Evolutionary conservation across 2,888 invertebrate species (phyloP), one percentile per base, ranked within the genome.

Genomic region (Idaea straminata): DNA sequence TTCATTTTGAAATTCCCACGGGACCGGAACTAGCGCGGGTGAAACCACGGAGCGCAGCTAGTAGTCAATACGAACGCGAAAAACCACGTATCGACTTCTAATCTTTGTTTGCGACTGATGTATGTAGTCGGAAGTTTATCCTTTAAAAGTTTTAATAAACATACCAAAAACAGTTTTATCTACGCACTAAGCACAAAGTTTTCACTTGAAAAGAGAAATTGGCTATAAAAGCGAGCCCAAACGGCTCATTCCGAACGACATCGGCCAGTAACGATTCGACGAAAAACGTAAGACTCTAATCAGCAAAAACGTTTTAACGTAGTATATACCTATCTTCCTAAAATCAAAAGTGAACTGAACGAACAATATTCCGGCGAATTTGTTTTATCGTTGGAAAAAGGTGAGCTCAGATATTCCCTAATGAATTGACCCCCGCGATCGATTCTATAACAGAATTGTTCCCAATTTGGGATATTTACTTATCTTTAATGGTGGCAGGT

Each of bases 401-500:
- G 75, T 68, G 67, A 69, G 70, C 72, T 62, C 68, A 71, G 69
- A 67, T 66, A 69, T 73, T 81, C 74, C 79, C 74, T 80, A 81
- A 81, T 81, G 81, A 81, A 75, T 77, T 76, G 81, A 75, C 72
- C 75, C 72, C 73, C 64, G 72, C 74, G 74, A 79, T 78, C 74
- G 76, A 57, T 72, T 73, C 73, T 74, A 70, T 80, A 77, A 74
- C 72, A 66, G 71, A 71, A 72, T 74, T 69, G 69, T 69, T 65
- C 69, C 65, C 57, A 71, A 69, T 72, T 70, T 65, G 59, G 62
- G 35, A 65, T 69, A 69, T 72, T 74, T 72, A 71, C 72, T 71
- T 71, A 70, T 65, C 64, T 69, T 61, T 69, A 64, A 65, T 68
- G 70, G 72, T 63, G 64, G 66, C 69, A 63, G 64, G 63, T 61